These are phyloP conservation scores for Bryconaethiops microstoma DNA, from an alignment of 2,797 vertebrate genomes.

Conservation along the genomic window DNA sequence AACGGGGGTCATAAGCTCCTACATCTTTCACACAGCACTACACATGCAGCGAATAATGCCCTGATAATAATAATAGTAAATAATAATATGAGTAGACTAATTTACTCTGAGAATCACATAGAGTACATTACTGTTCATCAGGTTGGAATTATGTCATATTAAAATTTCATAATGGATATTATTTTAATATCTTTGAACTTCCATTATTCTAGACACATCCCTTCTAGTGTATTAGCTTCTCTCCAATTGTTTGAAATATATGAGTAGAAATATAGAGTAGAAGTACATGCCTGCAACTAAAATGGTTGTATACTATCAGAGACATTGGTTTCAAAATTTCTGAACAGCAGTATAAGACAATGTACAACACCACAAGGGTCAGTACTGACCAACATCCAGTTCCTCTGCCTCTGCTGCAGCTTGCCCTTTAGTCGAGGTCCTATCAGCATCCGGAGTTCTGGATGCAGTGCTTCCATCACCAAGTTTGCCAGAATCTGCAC, in stretches of 20 bases:
- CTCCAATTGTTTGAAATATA: too few species aligned
- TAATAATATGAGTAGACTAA: too few species aligned
- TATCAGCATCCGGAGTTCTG: slow-evolving; percentile 83
- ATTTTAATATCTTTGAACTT: not conserved
- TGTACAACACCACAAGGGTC: not conserved
- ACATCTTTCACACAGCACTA: too few species aligned
- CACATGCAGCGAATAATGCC: too few species aligned
- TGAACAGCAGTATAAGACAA: not conserved
- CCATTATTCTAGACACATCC: not conserved
- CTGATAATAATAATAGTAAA: too few species aligned
- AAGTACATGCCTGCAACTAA: too few species aligned
- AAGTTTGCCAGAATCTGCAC: slow-evolving; percentile 90
- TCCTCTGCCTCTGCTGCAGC: slow-evolving; percentile 85
- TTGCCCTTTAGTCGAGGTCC: slow-evolving; percentile 90
- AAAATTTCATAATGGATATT: not conserved
- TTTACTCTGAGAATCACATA: too few species aligned
- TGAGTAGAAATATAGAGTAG: too few species aligned
- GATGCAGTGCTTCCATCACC: slow-evolving; percentile 93
- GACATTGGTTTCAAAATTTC: not conserved
- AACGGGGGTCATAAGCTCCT: too few species aligned
- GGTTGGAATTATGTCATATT: too few species aligned
- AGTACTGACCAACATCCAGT: slow-evolving; percentile 91
- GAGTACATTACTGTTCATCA: too few species aligned
- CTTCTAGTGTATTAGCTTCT: too few species aligned
- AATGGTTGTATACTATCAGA: not conserved